phyloP scores from a whole-genome alignment of 2,888 invertebrate species.

The Cyaniris semiargus region DNA sequence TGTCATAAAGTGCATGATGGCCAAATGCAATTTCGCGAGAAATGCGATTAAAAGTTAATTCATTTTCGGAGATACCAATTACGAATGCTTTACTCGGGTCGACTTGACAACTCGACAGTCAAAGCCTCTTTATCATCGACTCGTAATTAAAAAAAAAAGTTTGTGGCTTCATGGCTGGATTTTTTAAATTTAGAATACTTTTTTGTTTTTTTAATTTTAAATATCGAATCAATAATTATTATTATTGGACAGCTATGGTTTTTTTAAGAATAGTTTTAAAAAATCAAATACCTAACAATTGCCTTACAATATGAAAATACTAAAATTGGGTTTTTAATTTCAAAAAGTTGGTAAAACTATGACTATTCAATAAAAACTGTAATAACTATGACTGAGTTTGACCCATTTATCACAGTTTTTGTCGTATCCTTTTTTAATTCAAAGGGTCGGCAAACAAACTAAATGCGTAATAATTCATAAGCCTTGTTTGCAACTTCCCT shows the following conservation, averaged over 20 bases:
- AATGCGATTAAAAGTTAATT: not conserved
- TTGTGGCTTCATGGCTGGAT: no score
- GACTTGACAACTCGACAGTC: not conserved
- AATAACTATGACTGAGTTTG: not conserved
- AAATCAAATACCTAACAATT: no score
- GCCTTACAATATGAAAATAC: no score
- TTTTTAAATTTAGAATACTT: no score
- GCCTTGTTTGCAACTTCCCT: constrained; percentile 9
- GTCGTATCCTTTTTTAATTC: not conserved
- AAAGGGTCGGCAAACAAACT: not conserved
- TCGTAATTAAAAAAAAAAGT: not conserved
- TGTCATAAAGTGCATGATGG: not conserved
- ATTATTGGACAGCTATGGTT: no score
- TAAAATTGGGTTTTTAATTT: no score
- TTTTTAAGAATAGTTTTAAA: no score
- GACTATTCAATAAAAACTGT: not conserved
- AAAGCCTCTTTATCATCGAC: not conserved
- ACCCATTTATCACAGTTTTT: not conserved
- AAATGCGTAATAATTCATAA: constrained; percentile 12
- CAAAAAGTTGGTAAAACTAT: not conserved
- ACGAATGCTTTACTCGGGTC: not conserved
- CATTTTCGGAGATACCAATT: not conserved
- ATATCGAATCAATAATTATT: no score
- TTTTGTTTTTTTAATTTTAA: no score
- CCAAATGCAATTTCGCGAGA: not conserved